Conservation (phyloP, 2,797 vertebrate genomes). For the Gadopsis marmoratus region DNA sequence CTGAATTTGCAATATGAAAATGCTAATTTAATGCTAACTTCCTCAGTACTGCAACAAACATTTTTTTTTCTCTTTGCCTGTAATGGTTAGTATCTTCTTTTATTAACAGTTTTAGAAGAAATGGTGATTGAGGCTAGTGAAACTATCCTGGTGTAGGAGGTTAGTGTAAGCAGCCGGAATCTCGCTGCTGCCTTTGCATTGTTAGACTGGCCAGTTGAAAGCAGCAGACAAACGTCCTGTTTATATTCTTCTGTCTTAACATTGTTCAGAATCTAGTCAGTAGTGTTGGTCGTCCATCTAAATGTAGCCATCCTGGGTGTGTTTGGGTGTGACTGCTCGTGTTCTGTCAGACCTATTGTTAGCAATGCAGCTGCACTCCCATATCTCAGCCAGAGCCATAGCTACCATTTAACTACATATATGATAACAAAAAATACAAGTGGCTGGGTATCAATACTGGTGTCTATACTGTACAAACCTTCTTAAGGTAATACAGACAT, state of each 20-base stretch:
- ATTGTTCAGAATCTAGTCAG: slow-evolving; percentile 61
- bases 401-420: not conserved
- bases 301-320: not conserved
- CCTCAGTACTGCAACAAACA: not conserved
- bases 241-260: slow-evolving; percentile 39
- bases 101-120: not conserved
- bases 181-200: slow-evolving; percentile 30
- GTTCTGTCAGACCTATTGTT: not conserved
- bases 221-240: slow-evolving; percentile 55
- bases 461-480: not conserved
- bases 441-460: not conserved
- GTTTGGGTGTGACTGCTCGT: not conserved
- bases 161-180: slow-evolving; percentile 47
- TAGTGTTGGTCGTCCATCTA: not conserved
- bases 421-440: not conserved
- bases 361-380: not conserved
- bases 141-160: not conserved
- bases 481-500: not conserved
- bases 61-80: too few species aligned
- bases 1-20: not conserved
- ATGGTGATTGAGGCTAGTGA: not conserved
- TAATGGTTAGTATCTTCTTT: not conserved
- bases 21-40: rapidly evolving
- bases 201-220: slow-evolving; percentile 24
- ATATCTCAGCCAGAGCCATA: not conserved